Evolutionary conservation across 2,113 vertebrate species (phyloP).

Genomic region (Prunella himalayana): DNA sequence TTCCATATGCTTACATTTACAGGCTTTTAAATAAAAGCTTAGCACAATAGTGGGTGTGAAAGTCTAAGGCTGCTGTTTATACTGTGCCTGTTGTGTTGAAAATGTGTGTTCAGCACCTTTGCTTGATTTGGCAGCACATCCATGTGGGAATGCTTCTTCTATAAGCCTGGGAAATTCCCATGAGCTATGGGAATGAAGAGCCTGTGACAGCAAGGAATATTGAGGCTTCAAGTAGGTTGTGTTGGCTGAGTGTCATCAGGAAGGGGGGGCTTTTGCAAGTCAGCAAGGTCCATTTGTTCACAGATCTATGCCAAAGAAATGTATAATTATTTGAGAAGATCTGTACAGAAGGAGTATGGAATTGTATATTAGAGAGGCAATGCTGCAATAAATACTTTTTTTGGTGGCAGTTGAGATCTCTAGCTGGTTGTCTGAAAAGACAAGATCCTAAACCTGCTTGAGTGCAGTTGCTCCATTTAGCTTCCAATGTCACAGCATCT

Average conservation of each 20-base stretch:
- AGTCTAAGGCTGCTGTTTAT: neutral
- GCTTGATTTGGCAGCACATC: neutral
- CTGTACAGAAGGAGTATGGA: neutral
- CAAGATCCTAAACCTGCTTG: neutral
- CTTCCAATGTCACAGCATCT: neutral
- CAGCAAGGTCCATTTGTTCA: neutral
- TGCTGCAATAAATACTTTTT: neutral
- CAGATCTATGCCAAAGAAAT: neutral
- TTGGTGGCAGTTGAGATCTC: neutral
- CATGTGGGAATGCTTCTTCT: neutral
- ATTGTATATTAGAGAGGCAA: neutral
- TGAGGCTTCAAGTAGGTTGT: neutral
- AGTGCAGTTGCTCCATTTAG: neutral
- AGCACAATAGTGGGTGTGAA: neutral
- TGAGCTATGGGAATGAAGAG: neutral
- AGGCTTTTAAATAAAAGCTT: neutral
- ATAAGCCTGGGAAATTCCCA: neutral
- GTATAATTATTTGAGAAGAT: neutral
- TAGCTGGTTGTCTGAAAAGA: neutral
- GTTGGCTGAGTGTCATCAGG: neutral
- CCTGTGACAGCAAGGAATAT: neutral
- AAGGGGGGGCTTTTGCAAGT: neutral
- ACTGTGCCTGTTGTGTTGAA: neutral
- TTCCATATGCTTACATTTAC: neutral
- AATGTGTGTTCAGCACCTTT: neutral